phyloP scores from a whole-genome alignment of 2,888 invertebrate species.

The Mechanitis mazaeus region DNA sequence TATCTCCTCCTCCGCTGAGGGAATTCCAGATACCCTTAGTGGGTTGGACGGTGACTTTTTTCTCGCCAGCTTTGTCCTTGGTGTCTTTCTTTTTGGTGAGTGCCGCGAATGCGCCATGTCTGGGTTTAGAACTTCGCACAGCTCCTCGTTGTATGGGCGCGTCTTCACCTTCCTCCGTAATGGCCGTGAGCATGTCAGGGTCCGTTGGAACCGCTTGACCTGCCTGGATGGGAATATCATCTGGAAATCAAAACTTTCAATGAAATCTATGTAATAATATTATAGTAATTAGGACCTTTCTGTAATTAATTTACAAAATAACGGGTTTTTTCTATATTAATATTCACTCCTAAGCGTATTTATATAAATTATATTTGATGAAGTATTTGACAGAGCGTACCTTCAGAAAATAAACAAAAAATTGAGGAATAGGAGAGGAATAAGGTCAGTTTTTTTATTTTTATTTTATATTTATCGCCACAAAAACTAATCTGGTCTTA shows the following conservation, averaged over 20 bases:
- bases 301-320: no score
- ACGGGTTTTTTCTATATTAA: no score
- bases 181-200: constrained; percentile 78
- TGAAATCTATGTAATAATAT: not conserved
- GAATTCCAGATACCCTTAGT: constrained; percentile 70
- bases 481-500: constrained; percentile 39
- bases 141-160: constrained; percentile 73
- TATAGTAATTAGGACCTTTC: no score
- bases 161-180: constrained; percentile 81
- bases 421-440: constrained; percentile 1
- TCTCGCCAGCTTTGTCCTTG: constrained; percentile 70
- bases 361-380: constrained; percentile 7
- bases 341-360: no score
- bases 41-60: constrained; percentile 63
- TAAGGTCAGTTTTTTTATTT: not conserved
- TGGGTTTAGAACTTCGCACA: constrained; percentile 77
- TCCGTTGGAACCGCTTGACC: constrained; percentile 79
- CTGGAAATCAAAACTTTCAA: constrained; percentile 63
- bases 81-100: constrained; percentile 79
- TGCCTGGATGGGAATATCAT: constrained; percentile 92
- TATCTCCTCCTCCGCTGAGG: constrained; percentile 66
- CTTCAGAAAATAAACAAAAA: constrained; percentile 5
- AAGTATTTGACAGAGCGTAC: not conserved
- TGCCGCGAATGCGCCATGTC: constrained; percentile 78
- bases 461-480: constrained; percentile 30